Conservation (phyloP, 2,797 vertebrate species). For the Acrossocheilus fasciatus region DNA sequence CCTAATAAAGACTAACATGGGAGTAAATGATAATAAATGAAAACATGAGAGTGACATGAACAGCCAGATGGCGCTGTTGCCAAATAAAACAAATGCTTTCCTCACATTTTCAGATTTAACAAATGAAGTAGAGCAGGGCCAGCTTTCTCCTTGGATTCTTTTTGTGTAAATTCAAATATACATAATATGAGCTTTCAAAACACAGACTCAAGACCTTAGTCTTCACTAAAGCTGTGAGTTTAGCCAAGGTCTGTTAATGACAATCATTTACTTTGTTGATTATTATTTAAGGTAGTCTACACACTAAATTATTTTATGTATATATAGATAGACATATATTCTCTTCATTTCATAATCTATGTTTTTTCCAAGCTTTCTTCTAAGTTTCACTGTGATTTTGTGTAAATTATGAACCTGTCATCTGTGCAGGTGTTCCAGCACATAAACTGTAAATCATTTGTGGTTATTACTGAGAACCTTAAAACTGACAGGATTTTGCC, state of each 20-base stretch:
- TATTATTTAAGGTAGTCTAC: not conserved
- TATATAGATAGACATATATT: not conserved
- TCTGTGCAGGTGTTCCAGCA: slow-evolving; percentile 24
- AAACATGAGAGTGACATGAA: not conserved
- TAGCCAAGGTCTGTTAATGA: not conserved
- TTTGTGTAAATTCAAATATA: not conserved
- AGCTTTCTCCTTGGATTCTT: not conserved
- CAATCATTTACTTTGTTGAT: not conserved
- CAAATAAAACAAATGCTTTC: slow-evolving; percentile 10
- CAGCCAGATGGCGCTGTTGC: slow-evolving; percentile 53
- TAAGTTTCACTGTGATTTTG: not conserved
- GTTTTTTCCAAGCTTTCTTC: not conserved
- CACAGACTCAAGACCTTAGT: not conserved
- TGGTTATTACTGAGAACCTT: not conserved
- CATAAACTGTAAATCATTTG: slow-evolving; percentile 15
- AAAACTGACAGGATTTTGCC: slow-evolving; percentile 28
- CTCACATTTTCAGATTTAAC: not conserved
- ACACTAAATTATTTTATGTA: not conserved
- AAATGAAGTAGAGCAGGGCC: not conserved
- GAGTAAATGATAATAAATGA: not conserved
- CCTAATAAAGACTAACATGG: not conserved
- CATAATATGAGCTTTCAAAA: not conserved
- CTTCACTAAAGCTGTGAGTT: not conserved
- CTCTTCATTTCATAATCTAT: not conserved
- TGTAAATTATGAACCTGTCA: not conserved